Conservation (phyloP, 2,797 vertebrate species). For the Sternotherus odoratus region DNA sequence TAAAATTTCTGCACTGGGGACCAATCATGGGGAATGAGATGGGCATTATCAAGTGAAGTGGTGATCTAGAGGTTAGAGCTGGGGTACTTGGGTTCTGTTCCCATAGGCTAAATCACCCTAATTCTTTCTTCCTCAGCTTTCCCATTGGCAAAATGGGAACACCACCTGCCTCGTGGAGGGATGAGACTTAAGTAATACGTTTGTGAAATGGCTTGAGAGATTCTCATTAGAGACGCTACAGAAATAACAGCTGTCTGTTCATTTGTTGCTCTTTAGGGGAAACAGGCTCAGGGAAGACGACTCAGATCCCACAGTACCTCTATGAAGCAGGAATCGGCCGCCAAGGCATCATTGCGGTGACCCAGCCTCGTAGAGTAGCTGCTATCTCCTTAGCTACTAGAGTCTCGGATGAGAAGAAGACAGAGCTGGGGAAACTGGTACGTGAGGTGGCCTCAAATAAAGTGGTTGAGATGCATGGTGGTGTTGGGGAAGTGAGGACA, state of each 20-base stretch:
- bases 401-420: slow-evolving; percentile 94
- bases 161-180: background rate
- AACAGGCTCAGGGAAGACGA: slow-evolving; percentile 97
- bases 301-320: slow-evolving; percentile 96
- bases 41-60: background rate
- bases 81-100: accelerated
- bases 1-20: background rate
- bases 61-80: background rate
- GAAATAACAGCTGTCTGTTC: accelerated
- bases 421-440: slow-evolving; percentile 93
- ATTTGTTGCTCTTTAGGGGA: slow-evolving; percentile 83
- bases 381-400: slow-evolving; percentile 94
- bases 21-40: background rate
- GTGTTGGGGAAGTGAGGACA: accelerated
- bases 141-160: background rate
- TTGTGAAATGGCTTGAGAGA: background rate
- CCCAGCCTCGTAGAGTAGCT: slow-evolving; percentile 95
- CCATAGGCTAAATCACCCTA: background rate
- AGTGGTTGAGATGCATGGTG: background rate
- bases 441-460: background rate
- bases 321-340: slow-evolving; percentile 91
- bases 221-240: accelerated
- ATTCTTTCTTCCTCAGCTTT: background rate
- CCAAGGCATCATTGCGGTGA: slow-evolving; percentile 90
- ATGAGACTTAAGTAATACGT: background rate